Base-by-base conservation (phyloP, 2,888 invertebrate genomes). In the Macrophya annulata region DNA sequence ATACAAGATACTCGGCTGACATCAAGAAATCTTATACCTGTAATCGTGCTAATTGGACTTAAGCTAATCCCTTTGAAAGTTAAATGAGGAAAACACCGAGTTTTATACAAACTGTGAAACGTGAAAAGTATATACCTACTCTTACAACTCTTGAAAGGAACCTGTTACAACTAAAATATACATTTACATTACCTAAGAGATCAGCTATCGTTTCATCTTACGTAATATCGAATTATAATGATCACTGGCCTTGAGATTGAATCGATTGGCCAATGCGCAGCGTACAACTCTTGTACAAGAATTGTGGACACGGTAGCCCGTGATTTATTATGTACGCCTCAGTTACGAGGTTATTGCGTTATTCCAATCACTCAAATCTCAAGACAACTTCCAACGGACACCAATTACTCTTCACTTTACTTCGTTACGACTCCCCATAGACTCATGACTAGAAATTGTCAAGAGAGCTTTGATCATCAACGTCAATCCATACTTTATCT, bases 301-400 rank as follows among this genome's bases (percentile, higher is more conserved):
- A 21, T 45, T 45, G 72, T 74, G 72, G 72, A 45, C 72, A 74
- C 72, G 45, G 72, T 74, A 74, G 72, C 72, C 68, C 68, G 17
- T 68, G 25, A 68, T 74, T 74, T 74, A 45, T 45, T 74, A 74
- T 45, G n/a, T 74, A 43, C 45, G 25, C 68, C 2, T 37, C 37
- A 68, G 68, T 37, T 31, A 37, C 31, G 31, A 68, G 15, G 37
- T 74, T 45, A 74, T 74, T 74, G 72, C 72, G 45, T 74, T 74
- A 74, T 74, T 21, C 21, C n/a, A 74, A 15, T 43, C 72, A 12
- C 12, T 74, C 21, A 21, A 74, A 74, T 74, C 72, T 74, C 10
- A 21, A 74, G 21, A 74, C n/a, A 15, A 43, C 43, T 72, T 45
- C 12, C 12, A 21, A 1, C 43, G 72, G n/a, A 40, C 72, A 43